phyloP scores from a whole-genome alignment of 2,797 vertebrate species.

The Dendrocincla fuliginosa region DNA sequence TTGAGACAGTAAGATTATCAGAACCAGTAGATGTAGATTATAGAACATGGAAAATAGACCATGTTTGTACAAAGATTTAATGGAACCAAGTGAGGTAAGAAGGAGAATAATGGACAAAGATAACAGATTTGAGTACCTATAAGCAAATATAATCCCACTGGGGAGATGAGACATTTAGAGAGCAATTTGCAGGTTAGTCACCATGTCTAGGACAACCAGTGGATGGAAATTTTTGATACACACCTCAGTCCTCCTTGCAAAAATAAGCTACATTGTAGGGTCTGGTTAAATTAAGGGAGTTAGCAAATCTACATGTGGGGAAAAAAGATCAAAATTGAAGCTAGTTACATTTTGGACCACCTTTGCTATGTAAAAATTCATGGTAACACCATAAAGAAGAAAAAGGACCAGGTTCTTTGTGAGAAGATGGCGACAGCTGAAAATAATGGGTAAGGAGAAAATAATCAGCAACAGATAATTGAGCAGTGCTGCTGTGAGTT shows the following conservation, averaged over 20 bases:
- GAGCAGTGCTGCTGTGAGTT: background rate
- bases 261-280: background rate
- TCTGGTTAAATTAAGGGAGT: background rate
- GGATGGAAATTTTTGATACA: rapidly evolving
- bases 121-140: background rate
- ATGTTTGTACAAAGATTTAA: background rate
- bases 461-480: background rate
- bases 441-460: background rate
- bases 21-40: background rate
- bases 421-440: background rate
- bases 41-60: background rate
- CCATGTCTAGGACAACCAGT: background rate
- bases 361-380: background rate
- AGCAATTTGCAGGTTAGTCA: background rate
- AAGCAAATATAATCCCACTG: background rate
- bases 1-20: background rate
- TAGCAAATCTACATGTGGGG: background rate
- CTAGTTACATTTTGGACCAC: background rate
- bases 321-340: background rate
- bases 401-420: background rate
- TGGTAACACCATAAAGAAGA: background rate
- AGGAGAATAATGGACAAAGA: background rate
- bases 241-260: background rate
- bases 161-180: background rate
- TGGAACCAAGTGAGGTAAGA: background rate